Evolutionary conservation across 2,113 vertebrate species (phyloP), one percentile per base, ranked within the genome.

Genomic region (Cathartes aura): DNA sequence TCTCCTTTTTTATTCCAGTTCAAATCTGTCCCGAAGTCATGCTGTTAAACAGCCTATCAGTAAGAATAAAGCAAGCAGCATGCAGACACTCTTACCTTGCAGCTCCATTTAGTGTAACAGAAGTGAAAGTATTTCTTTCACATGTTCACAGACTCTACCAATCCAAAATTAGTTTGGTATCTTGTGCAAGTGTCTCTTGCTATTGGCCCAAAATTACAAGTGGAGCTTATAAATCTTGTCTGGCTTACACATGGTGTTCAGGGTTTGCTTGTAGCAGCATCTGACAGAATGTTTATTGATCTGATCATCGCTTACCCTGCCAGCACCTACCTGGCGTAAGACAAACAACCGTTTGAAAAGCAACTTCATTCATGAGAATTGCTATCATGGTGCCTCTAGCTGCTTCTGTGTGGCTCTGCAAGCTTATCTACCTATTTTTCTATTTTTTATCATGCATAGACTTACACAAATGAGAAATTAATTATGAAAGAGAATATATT

Each of bases 41-140:
- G 14, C 48, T 67, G 5, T 52, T 38, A 23, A 71, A 34, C 7
- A 59, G 55, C 32, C n/a, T 21, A 60, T 36, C 42, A 66, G 55
- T 9, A 70, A 82, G 38, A 93, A 55, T 20, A 82, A 82, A 93
- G 59, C 23, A 59, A 90, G 40, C 50, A 88, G 66, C 50, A 23
- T 7, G 30, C 24, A 5, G 20, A 23, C 45, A 27, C 70, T 53
- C 52, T 27, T 86, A 95, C 82, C 78, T 50, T 29, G 45, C 70
- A 70, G 58, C 70, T 93, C 78, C 47, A 9, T 62, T 75, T 53
- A 20, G 8, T 60, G 7, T 38, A 70, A 26, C 73, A 70, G 67
- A 97, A 97, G 91, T 95, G 94, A 97, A 97, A 97, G 84, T 79
- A 53, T 26, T 50, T 91, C 21, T 71, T 64, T 79, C 76, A 87